Evolutionary conservation across 2,797 vertebrate genomes (phyloP), one percentile per base, ranked within the genome.

Genomic region (Crypturellus tataupa): DNA sequence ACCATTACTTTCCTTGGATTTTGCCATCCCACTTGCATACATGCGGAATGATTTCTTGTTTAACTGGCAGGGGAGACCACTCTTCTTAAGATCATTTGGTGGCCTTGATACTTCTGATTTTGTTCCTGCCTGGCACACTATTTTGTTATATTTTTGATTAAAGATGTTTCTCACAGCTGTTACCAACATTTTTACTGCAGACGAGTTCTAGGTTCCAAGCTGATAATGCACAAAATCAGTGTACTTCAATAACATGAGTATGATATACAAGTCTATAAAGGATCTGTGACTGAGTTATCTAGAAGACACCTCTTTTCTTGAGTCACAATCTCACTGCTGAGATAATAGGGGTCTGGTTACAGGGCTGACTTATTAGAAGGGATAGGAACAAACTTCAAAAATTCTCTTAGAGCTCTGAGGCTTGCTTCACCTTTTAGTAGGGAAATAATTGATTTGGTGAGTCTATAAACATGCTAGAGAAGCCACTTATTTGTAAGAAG

Each of bases 71-170:
- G 8, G 21, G 3, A 56, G 24, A 15, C 29, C n/a, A 0, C 13
- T 12, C 3, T 25, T 27, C 21, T 4, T 18, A 39, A 25, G 75
- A n/a, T 9, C 2, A 23, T 29, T 23, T 9, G 15, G 31, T 33
- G 44, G 11, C 46, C 18, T 44, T 3, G 3, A 20, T 33, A 17
- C 39, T 46, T 33, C 24, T 5, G n/a, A 5, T 51, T 46, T 51
- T 4, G 12, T 7, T 29, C 6, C 9, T 1, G 0, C 9, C 29
- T 14, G 37, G 9, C 10, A 0, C 2, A 2, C 20, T 17, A 21
- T 10, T 44, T 6, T 13, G 15, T 46, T 78, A 6, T 0, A 1
- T 19, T 55, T 31, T 2, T 17, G 40, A 25, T 35, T 77, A 62
- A 42, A 67, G 37, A 5, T 9, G 13, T 12, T 2, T 47, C 7